Evolutionary conservation across 1,140 invertebrate genomes (phyloP).

Genomic region (Scylla paramamosain): DNA sequence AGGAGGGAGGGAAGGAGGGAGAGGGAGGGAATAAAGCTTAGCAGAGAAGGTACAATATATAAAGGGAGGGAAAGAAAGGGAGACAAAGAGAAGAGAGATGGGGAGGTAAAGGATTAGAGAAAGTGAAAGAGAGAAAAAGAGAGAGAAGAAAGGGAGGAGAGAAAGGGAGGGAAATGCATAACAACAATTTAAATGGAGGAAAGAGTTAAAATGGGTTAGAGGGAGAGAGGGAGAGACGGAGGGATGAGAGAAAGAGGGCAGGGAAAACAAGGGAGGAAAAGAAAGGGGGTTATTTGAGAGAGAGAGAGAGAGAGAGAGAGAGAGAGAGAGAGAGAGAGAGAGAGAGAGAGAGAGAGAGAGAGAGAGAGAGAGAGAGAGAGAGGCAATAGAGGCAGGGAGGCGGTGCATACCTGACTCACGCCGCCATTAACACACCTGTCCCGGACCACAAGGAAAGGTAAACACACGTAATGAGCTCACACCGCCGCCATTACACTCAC

Average conservation of each 20-base stretch:
- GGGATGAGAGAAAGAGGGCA: neutral
- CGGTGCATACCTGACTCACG: neutral
- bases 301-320: neutral
- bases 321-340: neutral
- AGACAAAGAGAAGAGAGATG: neutral
- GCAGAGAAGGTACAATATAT: too few relatives aligned
- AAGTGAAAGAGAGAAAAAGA: too few relatives aligned
- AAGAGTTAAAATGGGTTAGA: neutral
- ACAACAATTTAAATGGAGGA: neutral
- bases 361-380: neutral
- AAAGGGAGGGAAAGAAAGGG: neutral
- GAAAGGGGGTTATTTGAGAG: neutral
- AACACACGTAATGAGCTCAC: slow-evolving; percentile 11
- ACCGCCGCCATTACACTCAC: neutral
- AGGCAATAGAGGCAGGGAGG: neutral
- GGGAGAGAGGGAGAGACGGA: neutral
- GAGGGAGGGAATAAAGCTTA: too few relatives aligned
- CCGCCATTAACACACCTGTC: slow-evolving; percentile 2
- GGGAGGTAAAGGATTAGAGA: too few relatives aligned
- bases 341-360: neutral
- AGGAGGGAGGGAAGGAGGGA: too few relatives aligned
- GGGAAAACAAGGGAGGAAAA: neutral
- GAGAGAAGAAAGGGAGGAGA: neutral
- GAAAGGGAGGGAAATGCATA: neutral
- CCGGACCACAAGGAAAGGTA: slow-evolving; percentile 7